Base-by-base conservation (phyloP, 2,113 vertebrate species). In the Xenopus borealis region DNA sequence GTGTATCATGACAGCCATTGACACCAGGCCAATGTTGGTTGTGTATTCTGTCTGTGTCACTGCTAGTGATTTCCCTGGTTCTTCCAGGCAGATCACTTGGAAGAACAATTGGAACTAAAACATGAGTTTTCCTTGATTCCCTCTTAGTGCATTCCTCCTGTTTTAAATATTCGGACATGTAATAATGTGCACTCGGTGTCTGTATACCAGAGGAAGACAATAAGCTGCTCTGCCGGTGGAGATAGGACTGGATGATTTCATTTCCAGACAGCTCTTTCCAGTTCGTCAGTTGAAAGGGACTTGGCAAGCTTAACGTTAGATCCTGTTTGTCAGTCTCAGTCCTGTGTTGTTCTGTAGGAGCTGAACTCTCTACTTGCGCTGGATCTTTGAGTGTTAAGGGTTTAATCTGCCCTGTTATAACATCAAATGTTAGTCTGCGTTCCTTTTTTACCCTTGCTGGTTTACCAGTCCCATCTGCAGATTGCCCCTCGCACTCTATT, bases 401-500 rank as follows among this genome's bases (percentile, higher is more conserved):
- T 91, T 92, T 94, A 77, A 97, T 97, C 84, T 96, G 93, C 81
- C 93, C 92, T 1, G 95, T 96, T 81, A 94, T 88, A 62, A 94
- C 94, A 87, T 98, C 94, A 88, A 95, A 97, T 16, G 91, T 95
- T 75, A 96, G 90, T 67, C 92, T 93, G 52, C 94, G 91, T 81
- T 96, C 95, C 94, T 96, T 97, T 95, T 97, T 97, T 92, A 97
- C 94, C 69, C 92, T 87, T 68, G 93, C 92, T 5, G 92, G 89
- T 87, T 96, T 98, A 64, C 88, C 89, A 10, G 86, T 79, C 1
- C 91, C 90, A 80, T 94, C 93, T 17, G 87, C 76, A 66, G 79
- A 81, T 61, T 90, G 91, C 78, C 90, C 88, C 0, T 92, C 93
- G 83, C 91, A 78, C 79, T 91, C 94, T 85, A 95, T 92, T 74